Conservation (phyloP, 2,113 vertebrate species). For the Macquaria australasica region DNA sequence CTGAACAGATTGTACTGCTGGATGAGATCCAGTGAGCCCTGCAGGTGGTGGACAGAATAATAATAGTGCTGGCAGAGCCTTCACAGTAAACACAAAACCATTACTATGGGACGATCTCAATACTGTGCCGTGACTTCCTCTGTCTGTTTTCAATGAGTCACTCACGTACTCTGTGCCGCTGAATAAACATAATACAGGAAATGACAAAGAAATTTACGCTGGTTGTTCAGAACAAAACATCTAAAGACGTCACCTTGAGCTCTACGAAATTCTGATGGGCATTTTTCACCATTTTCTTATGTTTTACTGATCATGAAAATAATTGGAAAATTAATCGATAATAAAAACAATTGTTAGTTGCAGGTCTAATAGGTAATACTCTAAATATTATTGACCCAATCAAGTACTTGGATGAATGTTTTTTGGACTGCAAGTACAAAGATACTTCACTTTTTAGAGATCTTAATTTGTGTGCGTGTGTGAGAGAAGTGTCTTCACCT, state of each 20-base stretch:
- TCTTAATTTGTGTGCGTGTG: neutral
- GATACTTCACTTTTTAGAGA: neutral
- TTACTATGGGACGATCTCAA: neutral
- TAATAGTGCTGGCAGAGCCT: constrained; percentile 28
- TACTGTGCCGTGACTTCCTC: neutral
- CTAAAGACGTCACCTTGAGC: neutral
- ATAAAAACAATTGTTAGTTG: neutral
- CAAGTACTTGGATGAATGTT: neutral
- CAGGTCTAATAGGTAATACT: neutral
- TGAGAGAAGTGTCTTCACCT: constrained; percentile 36
- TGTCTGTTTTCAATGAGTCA: neutral
- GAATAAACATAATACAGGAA: neutral
- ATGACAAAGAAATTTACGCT: neutral
- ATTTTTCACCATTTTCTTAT: neutral
- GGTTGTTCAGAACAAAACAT: neutral
- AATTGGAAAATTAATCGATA: neutral
- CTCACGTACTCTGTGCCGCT: neutral
- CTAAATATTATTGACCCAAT: neutral
- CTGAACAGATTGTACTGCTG: constrained; percentile 64
- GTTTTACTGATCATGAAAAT: neutral
- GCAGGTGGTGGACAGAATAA: constrained; percentile 67
- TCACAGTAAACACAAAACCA: neutral
- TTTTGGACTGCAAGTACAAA: neutral
- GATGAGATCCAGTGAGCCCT: constrained; percentile 42
- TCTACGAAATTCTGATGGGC: neutral